Base-by-base conservation (phyloP, 1,140 invertebrate genomes). In the Trichonephila clavipes region DNA sequence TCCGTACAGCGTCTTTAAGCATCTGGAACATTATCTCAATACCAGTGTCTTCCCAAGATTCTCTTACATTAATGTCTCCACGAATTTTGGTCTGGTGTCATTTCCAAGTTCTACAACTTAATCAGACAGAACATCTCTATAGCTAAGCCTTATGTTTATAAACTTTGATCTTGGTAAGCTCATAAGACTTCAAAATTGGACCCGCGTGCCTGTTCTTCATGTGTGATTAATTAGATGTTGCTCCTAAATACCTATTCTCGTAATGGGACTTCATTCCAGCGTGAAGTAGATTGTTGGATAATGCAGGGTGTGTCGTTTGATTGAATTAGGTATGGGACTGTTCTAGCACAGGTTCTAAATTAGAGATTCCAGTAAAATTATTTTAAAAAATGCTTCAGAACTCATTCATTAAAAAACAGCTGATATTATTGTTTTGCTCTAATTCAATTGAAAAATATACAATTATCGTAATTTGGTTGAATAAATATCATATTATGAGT, bases 281-380 rank as follows among this genome's bases (percentile, higher is more conserved):
- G 8, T 69, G 21, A 69, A 0, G n/a, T 12, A 69, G 21, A 66
- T 40, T 40, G n/a, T 12, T 69, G 24, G 8, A 2, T 10, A 10
- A 10, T 12, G 8, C n/a, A 7, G 7, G 8, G 66, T 6, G 21
- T 24, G 21, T 69, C 66, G n/a, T 19, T 28, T 69, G 8, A 8
- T n/a, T 24, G 21, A 69, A 0, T 28, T 7, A 10, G 0, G n/a
- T 0, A 0, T 69, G 66, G n/a, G 10, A 0, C 10, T 51, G 0
- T 0, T 1, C n/a, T 1, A 28, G 7, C 6, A 8, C n/a, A 28
- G n/a, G 28, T 21, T 12, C n/a, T 12, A 69, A 24, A 12, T 21
- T 24, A 28, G 24, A 69, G 21, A 10, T 28, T 69, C 21, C 6
- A 7, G 0, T 69, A 21, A 28, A 24, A 69, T n/a, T 8, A 1